These are phyloP conservation scores for Bujurquina vittata DNA, from an alignment of 2,113 vertebrate genomes.

Conservation along the genomic window DNA sequence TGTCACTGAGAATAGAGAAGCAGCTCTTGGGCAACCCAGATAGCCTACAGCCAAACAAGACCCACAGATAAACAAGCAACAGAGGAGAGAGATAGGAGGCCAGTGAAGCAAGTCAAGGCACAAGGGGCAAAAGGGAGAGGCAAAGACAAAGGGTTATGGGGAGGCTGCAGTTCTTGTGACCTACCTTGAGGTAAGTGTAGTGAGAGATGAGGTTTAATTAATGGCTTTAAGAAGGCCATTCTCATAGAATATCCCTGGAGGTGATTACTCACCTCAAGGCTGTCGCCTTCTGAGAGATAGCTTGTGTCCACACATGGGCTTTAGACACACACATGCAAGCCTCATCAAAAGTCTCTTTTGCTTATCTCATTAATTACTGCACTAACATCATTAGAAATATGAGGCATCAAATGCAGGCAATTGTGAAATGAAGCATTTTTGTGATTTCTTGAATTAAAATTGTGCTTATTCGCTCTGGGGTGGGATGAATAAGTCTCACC, in stretches of 20 bases:
- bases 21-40: slow-evolving; percentile 31
- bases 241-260: slow-evolving; percentile 55
- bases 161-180: slow-evolving; percentile 49
- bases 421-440: slow-evolving; percentile 82
- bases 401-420: slow-evolving; percentile 79
- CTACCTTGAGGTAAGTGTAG: slow-evolving; percentile 57
- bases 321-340: slow-evolving; percentile 53
- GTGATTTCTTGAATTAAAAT: slow-evolving; percentile 76
- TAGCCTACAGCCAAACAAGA: slow-evolving; percentile 56
- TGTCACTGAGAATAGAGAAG: slow-evolving; percentile 58
- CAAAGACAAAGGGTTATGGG: slow-evolving; percentile 50
- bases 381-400: slow-evolving; percentile 86
- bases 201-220: slow-evolving; percentile 63
- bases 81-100: slow-evolving; percentile 6
- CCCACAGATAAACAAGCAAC: slow-evolving; percentile 39
- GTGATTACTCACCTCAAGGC: slow-evolving; percentile 66
- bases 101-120: slow-evolving; percentile 16
- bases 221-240: slow-evolving; percentile 48
- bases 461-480: slow-evolving; percentile 70
- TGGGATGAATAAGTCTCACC: slow-evolving; percentile 66
- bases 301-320: slow-evolving; percentile 41
- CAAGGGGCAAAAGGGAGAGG: slow-evolving; percentile 13
- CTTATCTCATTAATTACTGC: slow-evolving; percentile 89
- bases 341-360: slow-evolving; percentile 80
- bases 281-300: slow-evolving; percentile 48